Conservation (phyloP, 2,888 invertebrate species). For the Pandemis heparana region DNA sequence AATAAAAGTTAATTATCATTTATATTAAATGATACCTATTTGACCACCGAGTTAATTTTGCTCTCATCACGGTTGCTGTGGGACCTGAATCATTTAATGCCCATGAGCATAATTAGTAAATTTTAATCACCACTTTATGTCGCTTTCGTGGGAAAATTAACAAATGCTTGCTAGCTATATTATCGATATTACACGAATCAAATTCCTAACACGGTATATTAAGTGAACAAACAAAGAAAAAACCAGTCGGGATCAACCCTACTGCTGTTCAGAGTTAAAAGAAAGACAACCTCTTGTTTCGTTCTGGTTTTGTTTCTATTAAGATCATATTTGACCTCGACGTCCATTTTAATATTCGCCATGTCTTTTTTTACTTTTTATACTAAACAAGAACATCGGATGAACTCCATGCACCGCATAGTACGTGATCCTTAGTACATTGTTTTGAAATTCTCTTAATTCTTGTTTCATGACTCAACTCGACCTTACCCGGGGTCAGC, state of each 20-base stretch:
- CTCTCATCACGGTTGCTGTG: not conserved
- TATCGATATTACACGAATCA: not conserved
- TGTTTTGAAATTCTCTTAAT: slow-evolving; percentile 69
- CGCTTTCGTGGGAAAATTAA: slow-evolving; percentile 5
- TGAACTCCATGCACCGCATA: slow-evolving; percentile 31
- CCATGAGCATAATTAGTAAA: slow-evolving; percentile 14
- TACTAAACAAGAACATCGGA: slow-evolving; percentile 43
- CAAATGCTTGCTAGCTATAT: not conserved
- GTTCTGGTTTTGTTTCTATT: slow-evolving; percentile 10
- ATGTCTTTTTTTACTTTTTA: slow-evolving; percentile 43
- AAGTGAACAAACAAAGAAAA: not conserved
- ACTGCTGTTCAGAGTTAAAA: not conserved
- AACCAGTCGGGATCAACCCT: not conserved
- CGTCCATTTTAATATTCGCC: not conserved
- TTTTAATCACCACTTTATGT: slow-evolving; percentile 14
- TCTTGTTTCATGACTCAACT: slow-evolving; percentile 71
- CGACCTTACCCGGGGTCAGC: slow-evolving; percentile 70
- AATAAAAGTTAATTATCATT: slow-evolving; percentile 26
- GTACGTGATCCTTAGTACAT: slow-evolving; percentile 54
- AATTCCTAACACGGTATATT: not conserved
- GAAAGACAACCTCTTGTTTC: not conserved
- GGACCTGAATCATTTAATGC: slow-evolving; percentile 11
- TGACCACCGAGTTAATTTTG: slow-evolving; percentile 14
- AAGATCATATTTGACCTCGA: slow-evolving; percentile 34
- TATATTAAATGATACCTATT: slow-evolving; percentile 22